A percentile compares a stretch with the other conserved stretches of the same genome.
These are phyloP conservation scores for Phyllostomus hastatus DNA, from an alignment of 2,113 vertebrate species.

Conservation along the genomic window DNA sequence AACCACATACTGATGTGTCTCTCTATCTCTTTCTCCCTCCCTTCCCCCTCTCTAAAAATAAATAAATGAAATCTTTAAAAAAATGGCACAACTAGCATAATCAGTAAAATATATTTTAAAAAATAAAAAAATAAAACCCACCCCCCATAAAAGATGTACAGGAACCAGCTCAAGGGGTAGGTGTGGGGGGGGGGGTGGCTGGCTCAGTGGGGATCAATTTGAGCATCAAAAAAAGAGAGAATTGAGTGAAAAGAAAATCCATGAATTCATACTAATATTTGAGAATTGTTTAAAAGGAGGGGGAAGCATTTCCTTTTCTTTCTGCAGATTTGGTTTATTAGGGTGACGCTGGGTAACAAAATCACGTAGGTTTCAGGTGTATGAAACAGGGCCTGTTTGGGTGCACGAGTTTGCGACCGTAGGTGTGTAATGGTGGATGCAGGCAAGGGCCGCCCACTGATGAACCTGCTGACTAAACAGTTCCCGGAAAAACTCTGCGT, in stretches of 20 bases:
- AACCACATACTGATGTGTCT: no score
- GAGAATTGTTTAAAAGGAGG: neutral
- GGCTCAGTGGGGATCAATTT: neutral
- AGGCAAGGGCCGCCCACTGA: neutral
- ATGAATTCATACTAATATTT: neutral
- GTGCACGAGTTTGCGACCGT: neutral
- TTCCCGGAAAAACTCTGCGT: neutral
- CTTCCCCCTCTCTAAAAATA: no score
- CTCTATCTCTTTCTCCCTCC: no score
- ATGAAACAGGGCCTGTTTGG: neutral
- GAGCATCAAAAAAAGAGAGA: neutral
- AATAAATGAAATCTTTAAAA: no score
- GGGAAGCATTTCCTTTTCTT: neutral
- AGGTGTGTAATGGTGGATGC: neutral
- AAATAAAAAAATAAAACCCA: neutral
- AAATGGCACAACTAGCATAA: no score
- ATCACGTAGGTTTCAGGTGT: neutral
- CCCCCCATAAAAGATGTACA: rapidly evolving
- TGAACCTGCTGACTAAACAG: neutral
- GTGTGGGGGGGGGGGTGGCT: no score
- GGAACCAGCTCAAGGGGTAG: neutral
- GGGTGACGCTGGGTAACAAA: neutral
- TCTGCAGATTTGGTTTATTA: neutral
- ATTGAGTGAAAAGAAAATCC: neutral
- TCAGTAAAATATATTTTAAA: neutral